Base-by-base conservation (phyloP, 2,888 invertebrate species). In the Drosophila mimica region DNA sequence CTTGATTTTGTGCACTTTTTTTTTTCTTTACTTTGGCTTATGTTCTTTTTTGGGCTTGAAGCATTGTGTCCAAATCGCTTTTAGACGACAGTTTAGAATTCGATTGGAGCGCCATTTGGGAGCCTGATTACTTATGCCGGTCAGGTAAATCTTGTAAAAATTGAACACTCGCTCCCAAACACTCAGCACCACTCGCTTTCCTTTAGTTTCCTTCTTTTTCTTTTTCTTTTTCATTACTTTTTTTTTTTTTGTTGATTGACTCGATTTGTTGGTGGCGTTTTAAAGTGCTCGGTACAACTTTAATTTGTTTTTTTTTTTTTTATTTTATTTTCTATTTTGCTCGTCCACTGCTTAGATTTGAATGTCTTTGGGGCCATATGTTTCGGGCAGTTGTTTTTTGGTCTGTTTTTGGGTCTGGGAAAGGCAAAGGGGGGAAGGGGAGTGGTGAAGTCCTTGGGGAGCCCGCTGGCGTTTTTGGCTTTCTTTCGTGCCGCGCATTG, bases 101-200 rank as follows among this genome's bases (percentile, higher is more conserved):
- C 90, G 87, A 88, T 88, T 89, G 78, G 28, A 48, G 38, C 53
- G 40, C 60, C 66, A 72, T 74, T 73, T 74, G 63, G 74, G n/a
- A 17, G 63, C 40, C 79, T 84, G 76, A 78, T 88, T 90, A 89
- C 82, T 89, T 88, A 88, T 88, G 90, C 87, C 66, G 78, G 82
- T 88, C 87, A 88, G 87, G 90, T 89, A 82, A 79, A 74, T 83
- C 87, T 75, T 84, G 88, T 82, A 90, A 83, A 83, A 86, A 78
- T 75, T 75, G 79, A 74, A 60, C 49, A 46, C 46, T 46, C 25
- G 4, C 25, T 8, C 46, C 15, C 25, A 46, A 46, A 38, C 58
- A 60, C 69, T 60, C 74, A 15, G 46, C 46, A 15, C 8, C 4
- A 76, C n/a, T 74, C 58, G 63, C 28, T 30, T 51, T 51, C 30